Conservation (phyloP, 2,797 vertebrate genomes). For the Zenarchopterus dispar region DNA sequence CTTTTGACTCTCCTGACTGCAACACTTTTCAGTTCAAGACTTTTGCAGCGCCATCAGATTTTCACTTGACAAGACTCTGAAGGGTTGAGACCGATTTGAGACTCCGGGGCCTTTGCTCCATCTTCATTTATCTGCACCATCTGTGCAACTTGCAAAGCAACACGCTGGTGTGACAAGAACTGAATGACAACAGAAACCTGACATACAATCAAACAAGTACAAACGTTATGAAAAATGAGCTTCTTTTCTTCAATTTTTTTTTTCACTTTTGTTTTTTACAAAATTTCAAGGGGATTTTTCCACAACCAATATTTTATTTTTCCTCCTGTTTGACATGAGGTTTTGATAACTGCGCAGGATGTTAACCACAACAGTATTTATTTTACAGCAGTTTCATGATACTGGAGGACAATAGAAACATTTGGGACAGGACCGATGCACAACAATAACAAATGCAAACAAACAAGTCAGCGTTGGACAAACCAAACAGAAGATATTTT, state of each 20-base stretch:
- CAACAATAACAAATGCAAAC: constrained; percentile 79
- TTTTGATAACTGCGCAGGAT: constrained; percentile 56
- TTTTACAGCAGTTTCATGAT: constrained; percentile 67
- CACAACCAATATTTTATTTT: constrained; percentile 45
- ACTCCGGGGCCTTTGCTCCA: constrained; percentile 28
- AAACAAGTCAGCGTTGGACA: constrained; percentile 78
- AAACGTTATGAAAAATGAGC: constrained; percentile 77
- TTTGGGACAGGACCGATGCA: constrained; percentile 77
- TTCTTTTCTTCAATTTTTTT: constrained; percentile 55
- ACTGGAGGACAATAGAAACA: constrained; percentile 70
- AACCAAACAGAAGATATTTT: constrained; percentile 80
- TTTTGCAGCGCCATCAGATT: constrained; percentile 17
- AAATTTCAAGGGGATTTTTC: constrained; percentile 70
- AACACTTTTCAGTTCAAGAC: constrained; percentile 19
- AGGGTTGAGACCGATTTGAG: not conserved
- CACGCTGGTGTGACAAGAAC: constrained; percentile 63
- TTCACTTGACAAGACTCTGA: constrained; percentile 23
- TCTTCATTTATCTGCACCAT: constrained; percentile 50
- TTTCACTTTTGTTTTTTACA: constrained; percentile 49
- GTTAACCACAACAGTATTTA: constrained; percentile 49
- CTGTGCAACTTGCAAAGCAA: constrained; percentile 58
- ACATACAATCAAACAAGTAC: constrained; percentile 75
- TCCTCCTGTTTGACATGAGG: constrained; percentile 54
- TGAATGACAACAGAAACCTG: constrained; percentile 67
- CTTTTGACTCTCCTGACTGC: constrained; percentile 15